These are phyloP conservation scores for Aspidiotus rigidus DNA, from an alignment of 2,888 invertebrate genomes.

Conservation along the genomic window DNA sequence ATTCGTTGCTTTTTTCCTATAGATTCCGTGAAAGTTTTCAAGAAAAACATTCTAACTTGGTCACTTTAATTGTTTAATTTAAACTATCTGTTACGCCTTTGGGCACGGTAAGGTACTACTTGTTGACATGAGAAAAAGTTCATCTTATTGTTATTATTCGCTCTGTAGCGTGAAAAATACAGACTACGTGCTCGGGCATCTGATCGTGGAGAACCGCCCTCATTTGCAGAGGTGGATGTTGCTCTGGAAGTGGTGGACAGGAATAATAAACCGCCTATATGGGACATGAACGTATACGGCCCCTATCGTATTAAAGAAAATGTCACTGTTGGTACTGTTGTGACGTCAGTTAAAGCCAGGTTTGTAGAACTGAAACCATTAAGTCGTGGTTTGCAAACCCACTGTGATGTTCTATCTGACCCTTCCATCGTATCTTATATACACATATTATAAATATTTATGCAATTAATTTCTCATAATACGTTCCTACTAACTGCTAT, in stretches of 20 bases:
- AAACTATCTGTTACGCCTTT: too few species aligned
- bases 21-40: too few species aligned
- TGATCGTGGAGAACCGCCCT: constrained; percentile 85
- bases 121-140: background rate
- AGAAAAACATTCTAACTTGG: too few species aligned
- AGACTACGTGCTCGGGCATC: constrained; percentile 92
- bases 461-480: too few species aligned
- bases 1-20: too few species aligned
- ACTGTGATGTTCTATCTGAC: too few species aligned
- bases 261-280: constrained; percentile 96
- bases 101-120: too few species aligned
- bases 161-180: constrained; percentile 82
- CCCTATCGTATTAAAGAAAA: constrained; percentile 97
- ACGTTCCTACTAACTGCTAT: too few species aligned
- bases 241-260: constrained; percentile 96
- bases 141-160: constrained; percentile 28
- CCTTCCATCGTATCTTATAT: too few species aligned
- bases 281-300: constrained; percentile 91
- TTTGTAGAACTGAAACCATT: constrained; percentile 37
- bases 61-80: too few species aligned
- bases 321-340: constrained; percentile 97
- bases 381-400: background rate
- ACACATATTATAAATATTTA: too few species aligned
- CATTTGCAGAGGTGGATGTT: constrained; percentile 92
- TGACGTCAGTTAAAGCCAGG: constrained; percentile 97